These are phyloP conservation scores for Lipotes vexillifer DNA, from an alignment of 2,113 vertebrate species.

Conservation along the genomic window DNA sequence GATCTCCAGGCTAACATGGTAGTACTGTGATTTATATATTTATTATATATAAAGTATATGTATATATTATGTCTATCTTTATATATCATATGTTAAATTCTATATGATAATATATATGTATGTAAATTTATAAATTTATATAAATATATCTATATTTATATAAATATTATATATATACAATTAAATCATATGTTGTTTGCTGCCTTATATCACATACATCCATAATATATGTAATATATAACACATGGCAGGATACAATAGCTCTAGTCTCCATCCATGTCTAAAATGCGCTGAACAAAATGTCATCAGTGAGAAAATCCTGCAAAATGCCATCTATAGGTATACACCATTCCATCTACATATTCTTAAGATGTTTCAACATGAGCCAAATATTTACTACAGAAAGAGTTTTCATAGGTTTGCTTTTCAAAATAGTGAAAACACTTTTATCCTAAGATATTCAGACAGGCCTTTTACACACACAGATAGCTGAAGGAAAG, in stretches of 20 bases:
- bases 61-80: background rate
- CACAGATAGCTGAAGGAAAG: background rate
- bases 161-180: background rate
- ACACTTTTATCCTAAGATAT: background rate
- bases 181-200: background rate
- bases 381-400: background rate
- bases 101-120: background rate
- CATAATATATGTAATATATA: background rate
- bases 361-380: background rate
- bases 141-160: background rate
- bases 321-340: background rate
- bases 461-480: background rate
- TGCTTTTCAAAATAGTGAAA: slow-evolving; percentile 2
- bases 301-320: background rate
- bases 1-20: background rate
- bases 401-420: background rate
- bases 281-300: background rate
- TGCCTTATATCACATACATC: background rate
- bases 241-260: background rate
- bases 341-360: background rate
- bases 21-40: background rate
- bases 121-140: background rate
- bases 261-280: background rate
- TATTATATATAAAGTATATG: background rate
- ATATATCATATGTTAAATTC: background rate